Evolutionary conservation across 2,888 invertebrate genomes (phyloP).

Genomic region (Empis stercorea): DNA sequence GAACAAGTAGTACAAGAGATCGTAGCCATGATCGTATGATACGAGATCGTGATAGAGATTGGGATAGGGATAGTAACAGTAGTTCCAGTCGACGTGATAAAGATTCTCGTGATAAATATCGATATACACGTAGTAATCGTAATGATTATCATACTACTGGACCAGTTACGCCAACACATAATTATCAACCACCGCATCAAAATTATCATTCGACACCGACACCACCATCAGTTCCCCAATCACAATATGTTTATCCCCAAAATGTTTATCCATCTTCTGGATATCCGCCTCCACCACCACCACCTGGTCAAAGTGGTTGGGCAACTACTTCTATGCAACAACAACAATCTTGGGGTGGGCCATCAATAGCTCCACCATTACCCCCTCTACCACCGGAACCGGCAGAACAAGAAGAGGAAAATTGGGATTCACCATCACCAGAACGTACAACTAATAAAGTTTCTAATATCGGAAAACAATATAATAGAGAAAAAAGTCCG

Average conservation of each 20-base stretch:
- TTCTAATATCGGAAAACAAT: too few relatives aligned
- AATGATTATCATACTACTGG: not conserved
- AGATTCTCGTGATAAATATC: slow-evolving; percentile 7
- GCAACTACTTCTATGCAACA: too few relatives aligned
- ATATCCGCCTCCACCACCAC: not conserved
- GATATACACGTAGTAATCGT: not conserved
- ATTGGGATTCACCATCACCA: not conserved
- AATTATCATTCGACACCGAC: not conserved
- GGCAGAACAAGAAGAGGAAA: not conserved
- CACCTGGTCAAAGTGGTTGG: slow-evolving; percentile 1
- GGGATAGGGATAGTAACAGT: slow-evolving; percentile 29
- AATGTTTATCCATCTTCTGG: not conserved
- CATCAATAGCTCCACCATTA: not conserved
- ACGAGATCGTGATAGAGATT: slow-evolving; percentile 21
- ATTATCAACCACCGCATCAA: not conserved
- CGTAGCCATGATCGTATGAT: slow-evolving; percentile 6
- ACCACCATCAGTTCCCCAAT: not conserved
- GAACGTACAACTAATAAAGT: not conserved
- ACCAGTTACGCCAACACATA: slow-evolving; percentile 2
- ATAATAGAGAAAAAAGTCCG: slow-evolving; percentile 4
- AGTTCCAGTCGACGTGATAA: slow-evolving; percentile 8
- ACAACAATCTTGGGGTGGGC: too few relatives aligned
- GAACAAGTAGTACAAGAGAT: slow-evolving; percentile 26
- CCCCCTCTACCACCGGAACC: not conserved
- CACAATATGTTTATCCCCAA: not conserved